Conservation (phyloP, 2,888 invertebrate genomes). For the Zaprionus bogoriensis region DNA sequence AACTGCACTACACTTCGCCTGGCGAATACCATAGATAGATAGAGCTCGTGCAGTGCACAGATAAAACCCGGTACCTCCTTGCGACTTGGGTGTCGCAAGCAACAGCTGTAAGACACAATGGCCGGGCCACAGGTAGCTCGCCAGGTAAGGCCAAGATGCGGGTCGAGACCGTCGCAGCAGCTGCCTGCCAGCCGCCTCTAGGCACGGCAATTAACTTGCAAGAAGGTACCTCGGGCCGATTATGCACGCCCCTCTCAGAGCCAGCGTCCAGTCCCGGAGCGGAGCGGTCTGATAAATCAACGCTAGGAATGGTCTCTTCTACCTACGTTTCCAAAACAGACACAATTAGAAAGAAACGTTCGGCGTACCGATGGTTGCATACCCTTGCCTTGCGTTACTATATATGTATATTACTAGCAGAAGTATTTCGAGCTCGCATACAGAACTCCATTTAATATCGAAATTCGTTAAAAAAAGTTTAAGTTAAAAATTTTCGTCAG, state of each 20-base stretch:
- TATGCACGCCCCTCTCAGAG: constrained; percentile 40
- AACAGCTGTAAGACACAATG: constrained; percentile 46
- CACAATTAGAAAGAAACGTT: too few relatives aligned
- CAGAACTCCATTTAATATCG: too few relatives aligned
- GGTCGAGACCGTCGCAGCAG: constrained; percentile 30
- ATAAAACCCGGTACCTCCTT: constrained; percentile 40
- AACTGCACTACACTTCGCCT: constrained; percentile 22
- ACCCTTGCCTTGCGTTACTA: too few relatives aligned
- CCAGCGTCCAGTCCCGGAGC: constrained; percentile 2
- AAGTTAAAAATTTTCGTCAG: too few relatives aligned
- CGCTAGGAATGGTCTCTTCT: constrained; percentile 27
- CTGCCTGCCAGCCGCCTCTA: constrained; percentile 51
- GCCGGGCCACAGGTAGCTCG: constrained; percentile 36
- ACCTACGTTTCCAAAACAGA: too few relatives aligned
- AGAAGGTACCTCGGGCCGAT: constrained; percentile 27
- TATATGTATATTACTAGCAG: too few relatives aligned
- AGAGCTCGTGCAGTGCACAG: constrained; percentile 28
- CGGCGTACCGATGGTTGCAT: too few relatives aligned
- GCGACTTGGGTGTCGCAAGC: constrained; percentile 64
- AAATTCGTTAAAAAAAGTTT: too few relatives aligned
- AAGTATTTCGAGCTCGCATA: too few relatives aligned
- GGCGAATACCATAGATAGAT: constrained; percentile 47
- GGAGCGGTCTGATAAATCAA: constrained; percentile 38
- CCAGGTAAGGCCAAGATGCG: constrained; percentile 58
- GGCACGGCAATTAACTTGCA: constrained; percentile 49